These are phyloP conservation scores for Silurus glanis DNA, from an alignment of 2,113 vertebrate species.

Conservation along the genomic window DNA sequence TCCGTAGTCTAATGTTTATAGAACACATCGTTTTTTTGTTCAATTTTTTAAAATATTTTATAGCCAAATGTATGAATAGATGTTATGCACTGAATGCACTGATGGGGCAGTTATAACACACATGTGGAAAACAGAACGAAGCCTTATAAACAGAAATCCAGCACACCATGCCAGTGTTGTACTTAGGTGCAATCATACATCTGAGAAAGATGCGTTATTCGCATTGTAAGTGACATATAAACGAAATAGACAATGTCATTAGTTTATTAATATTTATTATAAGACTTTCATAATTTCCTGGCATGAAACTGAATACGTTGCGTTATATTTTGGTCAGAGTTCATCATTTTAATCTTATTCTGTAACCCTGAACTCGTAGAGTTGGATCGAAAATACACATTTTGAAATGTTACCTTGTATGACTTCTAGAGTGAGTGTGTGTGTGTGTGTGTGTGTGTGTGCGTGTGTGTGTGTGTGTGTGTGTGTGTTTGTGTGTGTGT, in stretches of 20 bases:
- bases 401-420: constrained; percentile 40
- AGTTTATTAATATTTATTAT: constrained; percentile 15
- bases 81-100: not conserved
- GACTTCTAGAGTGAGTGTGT: not conserved
- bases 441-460: constrained; percentile 20
- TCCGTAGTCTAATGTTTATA: not conserved
- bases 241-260: not conserved
- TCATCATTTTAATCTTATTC: constrained; percentile 37
- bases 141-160: not conserved
- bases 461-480: not conserved
- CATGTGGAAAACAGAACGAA: not conserved
- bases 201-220: not conserved
- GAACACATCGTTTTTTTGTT: not conserved
- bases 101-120: not conserved
- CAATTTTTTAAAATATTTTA: not conserved
- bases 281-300: constrained; percentile 23
- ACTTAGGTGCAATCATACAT: not conserved
- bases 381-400: constrained; percentile 38
- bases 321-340: not conserved
- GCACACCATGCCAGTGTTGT: not conserved
- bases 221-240: not conserved
- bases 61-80: too few relatives aligned
- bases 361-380: constrained; percentile 34
- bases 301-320: constrained; percentile 4
- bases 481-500: not conserved